phyloP scores from a whole-genome alignment of 2,888 invertebrate species.

The Brachyptera putata region DNA sequence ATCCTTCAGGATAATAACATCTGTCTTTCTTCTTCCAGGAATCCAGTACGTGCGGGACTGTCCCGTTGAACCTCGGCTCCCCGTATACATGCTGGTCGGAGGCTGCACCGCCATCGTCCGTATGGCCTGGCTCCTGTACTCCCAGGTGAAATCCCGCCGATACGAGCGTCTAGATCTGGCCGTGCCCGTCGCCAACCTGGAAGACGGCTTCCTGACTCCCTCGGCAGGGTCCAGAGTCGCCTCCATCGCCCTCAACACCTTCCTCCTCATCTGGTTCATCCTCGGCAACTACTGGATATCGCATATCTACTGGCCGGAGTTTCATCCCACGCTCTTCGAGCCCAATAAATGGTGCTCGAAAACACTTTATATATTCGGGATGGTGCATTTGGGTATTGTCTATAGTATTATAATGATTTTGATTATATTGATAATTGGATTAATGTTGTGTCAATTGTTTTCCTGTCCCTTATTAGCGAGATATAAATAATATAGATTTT shows the following conservation, averaged over 20 bases:
- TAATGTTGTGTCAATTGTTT: conserved; percentile 65
- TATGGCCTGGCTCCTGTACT: conserved; percentile 62
- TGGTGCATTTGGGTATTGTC: conserved; percentile 66
- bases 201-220: conserved; percentile 42
- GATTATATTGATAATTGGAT: conserved; percentile 54
- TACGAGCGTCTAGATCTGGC: conserved; percentile 41
- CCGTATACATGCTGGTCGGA: conserved; percentile 80
- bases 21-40: conserved; percentile 51
- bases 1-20: no score
- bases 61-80: conserved; percentile 70
- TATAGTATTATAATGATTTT: conserved; percentile 60
- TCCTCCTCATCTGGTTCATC: conserved; percentile 67
- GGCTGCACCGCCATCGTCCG: conserved; percentile 70
- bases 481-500: conserved; percentile 34
- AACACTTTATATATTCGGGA: conserved; percentile 70
- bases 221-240: conserved; percentile 55
- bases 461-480: conserved; percentile 55
- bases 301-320: conserved; percentile 72
- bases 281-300: conserved; percentile 77
- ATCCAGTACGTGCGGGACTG: conserved; percentile 75
- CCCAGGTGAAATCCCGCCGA: conserved; percentile 59
- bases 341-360: conserved; percentile 77
- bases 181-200: conserved; percentile 37
- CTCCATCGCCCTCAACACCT: conserved; percentile 61
- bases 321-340: conserved; percentile 64